phyloP scores from a whole-genome alignment of 1,140 invertebrate species.

The Drosophila lini region DNA sequence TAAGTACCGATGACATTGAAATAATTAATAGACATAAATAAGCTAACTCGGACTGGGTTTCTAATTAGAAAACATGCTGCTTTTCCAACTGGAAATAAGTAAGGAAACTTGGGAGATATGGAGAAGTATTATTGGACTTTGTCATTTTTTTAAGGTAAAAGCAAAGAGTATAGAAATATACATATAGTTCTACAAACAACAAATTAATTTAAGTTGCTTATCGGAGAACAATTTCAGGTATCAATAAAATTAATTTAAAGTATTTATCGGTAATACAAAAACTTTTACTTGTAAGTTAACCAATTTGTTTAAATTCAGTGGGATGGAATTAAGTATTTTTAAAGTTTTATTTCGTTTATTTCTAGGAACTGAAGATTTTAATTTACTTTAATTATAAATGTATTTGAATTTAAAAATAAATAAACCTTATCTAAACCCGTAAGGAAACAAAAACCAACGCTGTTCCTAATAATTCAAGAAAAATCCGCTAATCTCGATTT shows the following conservation, averaged over 20 bases:
- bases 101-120: neutral
- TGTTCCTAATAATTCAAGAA: neutral
- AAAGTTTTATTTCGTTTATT: too few relatives aligned
- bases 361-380: too few relatives aligned
- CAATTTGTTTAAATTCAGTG: neutral
- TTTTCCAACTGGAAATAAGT: neutral
- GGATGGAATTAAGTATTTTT: neutral
- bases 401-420: too few relatives aligned
- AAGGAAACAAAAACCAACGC: neutral
- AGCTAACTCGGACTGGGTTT: slow-evolving; percentile 4
- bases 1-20: slow-evolving; percentile 38
- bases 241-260: neutral
- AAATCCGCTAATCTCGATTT: neutral
- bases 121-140: neutral
- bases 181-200: too few relatives aligned
- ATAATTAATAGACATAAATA: slow-evolving; percentile 21
- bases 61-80: slow-evolving; percentile 1
- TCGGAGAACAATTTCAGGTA: too few relatives aligned
- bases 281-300: neutral
- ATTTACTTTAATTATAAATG: too few relatives aligned
- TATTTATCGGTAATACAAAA: too few relatives aligned
- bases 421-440: neutral
- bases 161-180: too few relatives aligned
- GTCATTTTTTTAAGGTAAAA: neutral
- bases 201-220: too few relatives aligned